Evolutionary conservation across 2,888 invertebrate genomes (phyloP), one percentile per base, ranked within the genome.

Genomic region (Napeogenes sylphis): DNA sequence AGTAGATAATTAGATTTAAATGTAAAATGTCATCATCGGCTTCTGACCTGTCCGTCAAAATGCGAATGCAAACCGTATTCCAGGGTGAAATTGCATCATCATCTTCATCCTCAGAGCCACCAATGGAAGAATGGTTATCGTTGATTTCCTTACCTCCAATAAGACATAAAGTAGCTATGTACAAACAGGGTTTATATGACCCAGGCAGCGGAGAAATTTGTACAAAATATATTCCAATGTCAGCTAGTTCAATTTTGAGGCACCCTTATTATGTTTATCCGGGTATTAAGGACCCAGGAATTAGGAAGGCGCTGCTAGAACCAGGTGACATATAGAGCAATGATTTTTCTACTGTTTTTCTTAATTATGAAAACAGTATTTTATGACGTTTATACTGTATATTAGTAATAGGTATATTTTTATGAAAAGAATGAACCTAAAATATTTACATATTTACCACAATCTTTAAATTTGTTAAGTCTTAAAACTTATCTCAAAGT

Each of bases 181-280:
- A 67, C 47, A 71, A 72, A 35, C 30, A 74, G 55, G 80, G 76
- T 0, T 59, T 78, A 0, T 84, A 77, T 45, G 71, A 75, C 3
- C 79, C 82, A 3, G 82, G 81, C 0, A 79, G 77, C 59, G 80
- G 78, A 0, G 81, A 83, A 38, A 70, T 83, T 55, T 84, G 85
- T 55, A 64, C 74, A 0, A 75, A 79, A 53, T 83, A 82, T 59
- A 71, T 82, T 5, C 35, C 75, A 0, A 60, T 78, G 63, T 85
- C 84, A 3, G 74, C 73, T 30, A 84, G 83, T 56, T 73, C 75
- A 3, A 73, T 81, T 2, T 56, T 73, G 2, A 62, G 68, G 30
- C 81, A 81, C 63, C 68, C 72, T 2, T 78, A 79, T 60, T 81
- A 76, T 58, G 69, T 65, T 6, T 77, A 77, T 58, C 77, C 74